These are phyloP conservation scores for Equus quagga DNA, from an alignment of 2,113 vertebrate species.

Conservation along the genomic window DNA sequence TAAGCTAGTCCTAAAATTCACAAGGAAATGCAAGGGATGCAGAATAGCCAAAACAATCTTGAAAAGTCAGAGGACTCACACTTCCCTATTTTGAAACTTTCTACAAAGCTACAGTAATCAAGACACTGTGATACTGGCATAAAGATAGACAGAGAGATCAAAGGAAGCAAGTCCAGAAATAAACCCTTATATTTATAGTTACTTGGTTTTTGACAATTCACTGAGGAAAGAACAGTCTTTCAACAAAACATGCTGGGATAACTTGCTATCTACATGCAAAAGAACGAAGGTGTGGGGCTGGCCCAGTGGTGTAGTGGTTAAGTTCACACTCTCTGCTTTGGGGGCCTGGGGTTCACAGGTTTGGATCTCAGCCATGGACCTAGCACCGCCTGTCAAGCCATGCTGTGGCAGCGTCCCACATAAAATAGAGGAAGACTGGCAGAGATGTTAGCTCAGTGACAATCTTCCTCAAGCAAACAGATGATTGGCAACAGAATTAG, in stretches of 20 bases:
- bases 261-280: background rate
- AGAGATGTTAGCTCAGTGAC: too few species aligned
- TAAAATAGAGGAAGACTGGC: too few species aligned
- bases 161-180: background rate
- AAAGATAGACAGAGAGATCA: background rate
- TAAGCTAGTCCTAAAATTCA: background rate
- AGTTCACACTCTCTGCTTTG: too few species aligned
- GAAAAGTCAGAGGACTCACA: background rate
- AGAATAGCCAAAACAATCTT: background rate
- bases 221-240: background rate
- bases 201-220: background rate
- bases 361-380: too few species aligned
- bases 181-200: background rate
- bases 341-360: too few species aligned
- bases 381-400: too few species aligned
- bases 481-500: too few species aligned
- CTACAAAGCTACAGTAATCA: background rate
- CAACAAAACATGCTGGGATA: background rate
- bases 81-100: background rate
- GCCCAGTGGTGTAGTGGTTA: too few species aligned
- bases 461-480: too few species aligned
- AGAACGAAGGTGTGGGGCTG: background rate
- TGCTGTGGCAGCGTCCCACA: too few species aligned
- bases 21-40: background rate
- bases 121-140: background rate